phyloP scores from a whole-genome alignment of 2,113 vertebrate genomes.

The Malaclemys terrapin region DNA sequence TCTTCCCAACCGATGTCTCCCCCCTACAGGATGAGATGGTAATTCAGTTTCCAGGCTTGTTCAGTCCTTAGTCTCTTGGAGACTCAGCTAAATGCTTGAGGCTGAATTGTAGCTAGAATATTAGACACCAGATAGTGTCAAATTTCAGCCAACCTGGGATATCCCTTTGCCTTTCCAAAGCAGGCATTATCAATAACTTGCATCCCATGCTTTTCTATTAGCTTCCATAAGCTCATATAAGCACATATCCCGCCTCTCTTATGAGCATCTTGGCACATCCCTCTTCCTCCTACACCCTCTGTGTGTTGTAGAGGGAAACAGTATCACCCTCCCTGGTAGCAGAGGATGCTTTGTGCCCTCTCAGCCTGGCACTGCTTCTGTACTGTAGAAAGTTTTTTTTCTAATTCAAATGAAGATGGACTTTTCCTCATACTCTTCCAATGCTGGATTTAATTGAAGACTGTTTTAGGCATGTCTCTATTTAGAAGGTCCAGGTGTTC shows the following conservation, averaged over 20 bases:
- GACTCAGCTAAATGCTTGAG: neutral
- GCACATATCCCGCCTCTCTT: neutral
- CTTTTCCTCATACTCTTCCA: neutral
- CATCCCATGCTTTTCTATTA: neutral
- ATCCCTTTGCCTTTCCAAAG: neutral
- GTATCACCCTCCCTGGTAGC: neutral
- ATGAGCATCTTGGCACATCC: neutral
- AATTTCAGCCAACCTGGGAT: neutral
- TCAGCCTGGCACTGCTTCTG: neutral
- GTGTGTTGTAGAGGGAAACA: neutral
- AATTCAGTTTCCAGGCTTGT: neutral
- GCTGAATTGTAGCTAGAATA: neutral
- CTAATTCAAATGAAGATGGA: neutral
- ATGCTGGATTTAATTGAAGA: too few species aligned
- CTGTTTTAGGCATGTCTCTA: neutral
- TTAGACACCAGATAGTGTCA: neutral
- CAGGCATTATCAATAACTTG: neutral
- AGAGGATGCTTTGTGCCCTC: neutral
- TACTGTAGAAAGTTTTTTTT: neutral
- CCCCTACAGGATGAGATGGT: neutral
- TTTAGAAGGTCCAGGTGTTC: neutral
- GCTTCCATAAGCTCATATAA: neutral
- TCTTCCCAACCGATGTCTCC: too few species aligned
- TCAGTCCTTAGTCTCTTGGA: neutral
- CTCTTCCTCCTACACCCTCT: neutral